phyloP scores from a whole-genome alignment of 2,888 invertebrate genomes.

The Dorcus parallelipipedus region DNA sequence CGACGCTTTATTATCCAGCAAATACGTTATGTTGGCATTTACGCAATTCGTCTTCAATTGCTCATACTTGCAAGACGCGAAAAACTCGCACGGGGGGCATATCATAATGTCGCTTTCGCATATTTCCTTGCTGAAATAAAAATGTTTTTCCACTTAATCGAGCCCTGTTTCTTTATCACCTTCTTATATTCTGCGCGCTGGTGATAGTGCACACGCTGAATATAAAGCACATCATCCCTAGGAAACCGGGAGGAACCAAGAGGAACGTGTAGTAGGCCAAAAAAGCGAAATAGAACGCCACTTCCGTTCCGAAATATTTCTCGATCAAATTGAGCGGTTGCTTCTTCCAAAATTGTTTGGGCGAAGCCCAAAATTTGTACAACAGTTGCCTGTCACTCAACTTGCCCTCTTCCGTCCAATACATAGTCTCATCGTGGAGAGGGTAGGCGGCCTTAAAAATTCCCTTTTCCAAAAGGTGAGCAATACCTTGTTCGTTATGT shows the following conservation, averaged over 20 bases:
- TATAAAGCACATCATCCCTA: conserved; percentile 48
- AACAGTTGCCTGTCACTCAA: conserved; percentile 47
- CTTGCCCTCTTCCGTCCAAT: conserved; percentile 34
- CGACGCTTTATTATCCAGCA: conserved; percentile 79
- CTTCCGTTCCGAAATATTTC: conserved; percentile 56
- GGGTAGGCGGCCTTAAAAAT: conserved; percentile 39
- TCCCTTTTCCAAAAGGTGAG: conserved; percentile 30
- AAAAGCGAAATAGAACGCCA: conserved; percentile 58
- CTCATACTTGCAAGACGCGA: conserved; percentile 66
- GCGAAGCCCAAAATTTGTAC: conserved; percentile 58
- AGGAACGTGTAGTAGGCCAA: conserved; percentile 54
- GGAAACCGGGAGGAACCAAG: conserved; percentile 49
- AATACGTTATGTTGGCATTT: conserved; percentile 69
- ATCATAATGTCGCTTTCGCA: conserved; percentile 62
- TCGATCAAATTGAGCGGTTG: conserved; percentile 61
- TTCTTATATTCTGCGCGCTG: neutral
- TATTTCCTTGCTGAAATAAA: conserved; percentile 49
- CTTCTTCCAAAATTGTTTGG: conserved; percentile 54
- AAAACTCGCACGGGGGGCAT: conserved; percentile 78
- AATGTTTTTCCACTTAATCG: neutral
- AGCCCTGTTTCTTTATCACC: neutral
- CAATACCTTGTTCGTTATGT: conserved; percentile 33
- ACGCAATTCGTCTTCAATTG: conserved; percentile 65
- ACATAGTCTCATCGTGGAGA: conserved; percentile 40
- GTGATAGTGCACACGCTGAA: conserved; percentile 43